These are phyloP conservation scores for Tuta absoluta DNA, from an alignment of 2,888 invertebrate species.

Conservation along the genomic window DNA sequence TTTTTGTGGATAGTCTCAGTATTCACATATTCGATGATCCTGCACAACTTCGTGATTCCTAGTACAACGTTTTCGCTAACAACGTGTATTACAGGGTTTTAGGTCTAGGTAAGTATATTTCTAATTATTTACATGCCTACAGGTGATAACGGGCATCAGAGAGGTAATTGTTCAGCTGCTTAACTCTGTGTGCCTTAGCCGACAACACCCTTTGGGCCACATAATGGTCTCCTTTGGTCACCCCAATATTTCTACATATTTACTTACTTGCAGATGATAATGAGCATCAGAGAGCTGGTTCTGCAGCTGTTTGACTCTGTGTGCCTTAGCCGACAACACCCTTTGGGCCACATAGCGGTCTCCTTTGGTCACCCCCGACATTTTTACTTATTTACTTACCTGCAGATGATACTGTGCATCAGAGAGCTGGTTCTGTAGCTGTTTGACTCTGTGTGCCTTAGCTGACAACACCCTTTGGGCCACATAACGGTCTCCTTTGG, in stretches of 20 bases:
- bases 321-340: slow-evolving; percentile 88
- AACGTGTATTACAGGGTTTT: too few relatives aligned
- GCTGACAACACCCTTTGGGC: slow-evolving; percentile 87
- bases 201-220: slow-evolving; percentile 86
- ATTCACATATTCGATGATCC: too few relatives aligned
- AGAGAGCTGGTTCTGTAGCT: slow-evolving; percentile 89
- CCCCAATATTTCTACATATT: slow-evolving; percentile 21
- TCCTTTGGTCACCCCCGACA: slow-evolving; percentile 44
- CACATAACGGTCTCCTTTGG: slow-evolving; percentile 59
- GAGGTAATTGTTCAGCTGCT: slow-evolving; percentile 89
- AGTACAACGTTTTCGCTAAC: too few relatives aligned
- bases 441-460: slow-evolving; percentile 87
- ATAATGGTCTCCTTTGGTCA: slow-evolving; percentile 56
- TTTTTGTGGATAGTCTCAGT: too few relatives aligned
- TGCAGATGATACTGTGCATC: slow-evolving; percentile 90
- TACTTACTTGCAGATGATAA: slow-evolving; percentile 85
- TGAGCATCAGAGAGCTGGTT: slow-evolving; percentile 90
- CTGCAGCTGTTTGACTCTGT: slow-evolving; percentile 88
- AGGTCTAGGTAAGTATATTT: too few relatives aligned
- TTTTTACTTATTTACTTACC: slow-evolving; percentile 58
- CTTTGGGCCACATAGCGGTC: slow-evolving; percentile 79
- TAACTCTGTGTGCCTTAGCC: slow-evolving; percentile 87
- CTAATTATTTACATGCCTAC: slow-evolving; percentile 71
- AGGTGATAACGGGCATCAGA: slow-evolving; percentile 90
- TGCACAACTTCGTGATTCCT: too few relatives aligned